Evolutionary conservation across 2,888 invertebrate genomes (phyloP).

Genomic region (Xestia rhomboidea): DNA sequence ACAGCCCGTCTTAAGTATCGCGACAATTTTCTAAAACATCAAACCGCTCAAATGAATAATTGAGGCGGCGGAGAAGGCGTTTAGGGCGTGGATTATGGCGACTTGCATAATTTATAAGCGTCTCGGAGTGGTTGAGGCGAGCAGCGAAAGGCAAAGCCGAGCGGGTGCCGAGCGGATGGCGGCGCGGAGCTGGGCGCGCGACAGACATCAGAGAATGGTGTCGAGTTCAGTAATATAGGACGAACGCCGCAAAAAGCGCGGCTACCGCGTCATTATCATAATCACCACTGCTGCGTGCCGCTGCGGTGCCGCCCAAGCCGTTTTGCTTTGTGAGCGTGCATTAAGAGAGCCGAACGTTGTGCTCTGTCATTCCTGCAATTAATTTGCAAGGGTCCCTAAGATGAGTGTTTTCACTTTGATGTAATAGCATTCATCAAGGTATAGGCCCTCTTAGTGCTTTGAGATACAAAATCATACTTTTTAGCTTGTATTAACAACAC

Average conservation of each 20-base stretch:
- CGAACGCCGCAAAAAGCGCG: constrained; percentile 88
- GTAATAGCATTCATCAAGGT: constrained; percentile 43
- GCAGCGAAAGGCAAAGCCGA: constrained; percentile 75
- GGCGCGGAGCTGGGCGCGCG: constrained; percentile 72
- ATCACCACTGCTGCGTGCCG: constrained; percentile 88
- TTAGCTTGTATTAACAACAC: neutral
- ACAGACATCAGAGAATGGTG: constrained; percentile 81
- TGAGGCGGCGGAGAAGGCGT: constrained; percentile 88
- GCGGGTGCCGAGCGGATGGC: constrained; percentile 68
- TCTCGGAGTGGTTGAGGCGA: constrained; percentile 83
- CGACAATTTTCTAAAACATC: constrained; percentile 90
- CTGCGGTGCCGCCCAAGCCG: constrained; percentile 86
- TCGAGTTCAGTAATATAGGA: constrained; percentile 87
- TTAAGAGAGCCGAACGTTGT: constrained; percentile 87
- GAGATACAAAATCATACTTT: neutral
- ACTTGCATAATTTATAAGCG: constrained; percentile 90
- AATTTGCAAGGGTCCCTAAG: constrained; percentile 85
- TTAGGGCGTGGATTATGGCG: constrained; percentile 90
- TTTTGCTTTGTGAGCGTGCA: constrained; percentile 89
- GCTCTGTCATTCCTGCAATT: constrained; percentile 89
- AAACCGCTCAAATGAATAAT: constrained; percentile 90
- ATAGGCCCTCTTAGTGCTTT: constrained; percentile 9
- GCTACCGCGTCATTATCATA: constrained; percentile 90
- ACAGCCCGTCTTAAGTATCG: constrained; percentile 84
- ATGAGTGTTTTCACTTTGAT: constrained; percentile 78